Conservation (phyloP, 2,888 invertebrate genomes). For the Noctua janthe region DNA sequence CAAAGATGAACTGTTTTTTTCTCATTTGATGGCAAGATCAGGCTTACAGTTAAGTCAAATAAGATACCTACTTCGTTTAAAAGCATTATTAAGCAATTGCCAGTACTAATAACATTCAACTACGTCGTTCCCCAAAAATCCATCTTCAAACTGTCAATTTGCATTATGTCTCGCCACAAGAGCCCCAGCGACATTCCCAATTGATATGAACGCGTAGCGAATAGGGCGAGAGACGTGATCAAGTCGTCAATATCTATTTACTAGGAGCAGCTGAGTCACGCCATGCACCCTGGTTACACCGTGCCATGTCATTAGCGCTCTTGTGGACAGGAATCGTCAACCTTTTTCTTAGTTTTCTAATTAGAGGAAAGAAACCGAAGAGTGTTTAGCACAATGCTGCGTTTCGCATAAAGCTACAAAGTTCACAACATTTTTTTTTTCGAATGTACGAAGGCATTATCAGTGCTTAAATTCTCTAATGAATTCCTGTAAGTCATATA, state of each 20-base stretch:
- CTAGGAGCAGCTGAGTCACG: conserved; percentile 58
- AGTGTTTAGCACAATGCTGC: neutral
- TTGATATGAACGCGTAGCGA: conserved; percentile 56
- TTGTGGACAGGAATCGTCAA: conserved; percentile 24
- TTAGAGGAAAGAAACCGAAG: neutral
- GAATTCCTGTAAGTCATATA: neutral
- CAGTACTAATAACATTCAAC: neutral
- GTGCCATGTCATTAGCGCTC: conserved; percentile 39
- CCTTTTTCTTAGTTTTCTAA: conserved; percentile 1
- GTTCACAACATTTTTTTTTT: neutral
- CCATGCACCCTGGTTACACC: conserved; percentile 47
- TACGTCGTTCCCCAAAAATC: conserved; percentile 2
- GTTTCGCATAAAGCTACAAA: neutral
- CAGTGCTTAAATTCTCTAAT: neutral
- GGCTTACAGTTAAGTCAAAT: neutral
- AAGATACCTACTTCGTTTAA: neutral
- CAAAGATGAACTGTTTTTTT: neutral
- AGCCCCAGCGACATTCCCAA: conserved; percentile 32
- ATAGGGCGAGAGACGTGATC: conserved; percentile 42
- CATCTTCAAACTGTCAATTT: conserved; percentile 28
- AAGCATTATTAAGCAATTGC: neutral
- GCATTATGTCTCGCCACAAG: conserved; percentile 5
- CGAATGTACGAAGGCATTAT: neutral
- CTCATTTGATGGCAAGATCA: neutral
- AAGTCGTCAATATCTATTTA: conserved; percentile 60